Evolutionary conservation across 2,797 vertebrate genomes (phyloP).

Genomic region (Arctocebus calabarensis): DNA sequence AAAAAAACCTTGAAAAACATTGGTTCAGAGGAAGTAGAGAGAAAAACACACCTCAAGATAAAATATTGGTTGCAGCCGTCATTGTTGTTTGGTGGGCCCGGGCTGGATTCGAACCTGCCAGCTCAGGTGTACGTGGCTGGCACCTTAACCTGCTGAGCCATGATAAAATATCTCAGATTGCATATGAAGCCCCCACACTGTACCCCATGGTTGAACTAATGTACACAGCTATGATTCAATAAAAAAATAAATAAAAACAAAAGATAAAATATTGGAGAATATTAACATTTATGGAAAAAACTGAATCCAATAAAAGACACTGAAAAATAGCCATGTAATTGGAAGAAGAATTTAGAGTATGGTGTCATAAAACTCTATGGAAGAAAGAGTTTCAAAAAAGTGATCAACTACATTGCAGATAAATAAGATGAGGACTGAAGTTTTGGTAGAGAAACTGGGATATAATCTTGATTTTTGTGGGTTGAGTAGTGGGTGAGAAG

Average conservation of each 20-base stretch:
- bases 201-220: too few species aligned
- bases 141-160: too few species aligned
- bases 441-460: background rate
- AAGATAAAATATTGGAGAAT: too few species aligned
- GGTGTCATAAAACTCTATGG: background rate
- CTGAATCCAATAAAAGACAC: background rate
- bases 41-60: background rate
- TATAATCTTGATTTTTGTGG: background rate
- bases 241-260: too few species aligned
- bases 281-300: background rate
- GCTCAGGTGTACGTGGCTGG: too few species aligned
- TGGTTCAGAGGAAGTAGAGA: background rate
- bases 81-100: too few species aligned
- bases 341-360: background rate
- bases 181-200: too few species aligned
- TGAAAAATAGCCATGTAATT: background rate
- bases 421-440: background rate
- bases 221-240: too few species aligned
- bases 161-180: too few species aligned
- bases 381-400: slow-evolving; percentile 33
- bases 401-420: background rate
- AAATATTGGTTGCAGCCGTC: too few species aligned
- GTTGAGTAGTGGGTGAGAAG: background rate
- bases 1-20: slow-evolving; percentile 1
- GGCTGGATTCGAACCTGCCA: too few species aligned